phyloP scores from a whole-genome alignment of 92 coral and sea anemone species.

The Palythoa caribaeorum region DNA sequence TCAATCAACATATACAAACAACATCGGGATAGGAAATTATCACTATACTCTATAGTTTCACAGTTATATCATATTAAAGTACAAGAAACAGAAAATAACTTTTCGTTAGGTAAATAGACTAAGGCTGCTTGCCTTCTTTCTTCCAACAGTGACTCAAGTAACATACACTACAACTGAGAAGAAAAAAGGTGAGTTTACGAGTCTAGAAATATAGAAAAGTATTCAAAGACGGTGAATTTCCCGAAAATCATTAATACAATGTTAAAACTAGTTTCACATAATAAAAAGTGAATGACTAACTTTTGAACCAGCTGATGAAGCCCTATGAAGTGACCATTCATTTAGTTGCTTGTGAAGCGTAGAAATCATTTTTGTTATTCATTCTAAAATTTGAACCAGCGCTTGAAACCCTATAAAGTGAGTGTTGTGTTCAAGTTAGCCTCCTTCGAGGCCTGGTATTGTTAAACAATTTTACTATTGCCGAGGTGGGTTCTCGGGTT shows the following conservation, averaged over 20 bases:
- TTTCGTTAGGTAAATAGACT: background rate
- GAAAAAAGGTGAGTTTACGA: background rate
- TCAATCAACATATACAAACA: background rate
- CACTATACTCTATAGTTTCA: background rate
- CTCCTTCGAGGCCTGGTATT: no score
- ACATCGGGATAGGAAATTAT: background rate
- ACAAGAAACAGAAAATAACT: conserved; percentile 32
- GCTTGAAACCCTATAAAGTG: no score
- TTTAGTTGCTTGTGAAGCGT: no score
- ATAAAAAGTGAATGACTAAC: no score
- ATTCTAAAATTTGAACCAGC: no score
- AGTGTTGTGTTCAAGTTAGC: no score
- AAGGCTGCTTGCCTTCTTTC: background rate
- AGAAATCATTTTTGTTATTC: no score
- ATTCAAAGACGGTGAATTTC: background rate
- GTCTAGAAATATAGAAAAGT: background rate
- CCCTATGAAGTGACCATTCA: no score
- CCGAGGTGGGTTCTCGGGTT: no score
- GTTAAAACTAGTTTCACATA: no score
- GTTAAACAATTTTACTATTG: no score
- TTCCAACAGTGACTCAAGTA: conserved; percentile 21
- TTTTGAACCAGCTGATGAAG: no score
- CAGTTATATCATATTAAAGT: background rate
- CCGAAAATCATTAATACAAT: background rate
- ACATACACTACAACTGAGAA: background rate